Percentiles rank a stretch among this genome's conserved stretches.
These are phyloP conservation scores for Caenorhabditis japonica DNA, from an alignment of 2,888 invertebrate species.

Conservation along the genomic window DNA sequence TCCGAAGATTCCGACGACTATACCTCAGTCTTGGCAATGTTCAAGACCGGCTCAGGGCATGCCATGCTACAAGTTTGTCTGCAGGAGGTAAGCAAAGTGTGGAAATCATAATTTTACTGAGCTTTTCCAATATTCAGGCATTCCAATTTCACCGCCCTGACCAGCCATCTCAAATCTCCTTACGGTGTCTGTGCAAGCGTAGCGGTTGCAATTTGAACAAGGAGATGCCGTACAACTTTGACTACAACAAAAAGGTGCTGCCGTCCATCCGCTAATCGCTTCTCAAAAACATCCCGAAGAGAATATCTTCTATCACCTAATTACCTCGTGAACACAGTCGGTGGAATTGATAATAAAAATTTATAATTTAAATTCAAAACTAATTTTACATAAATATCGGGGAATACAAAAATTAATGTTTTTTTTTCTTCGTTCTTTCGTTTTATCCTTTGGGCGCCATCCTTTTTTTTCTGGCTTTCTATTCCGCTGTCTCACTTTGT, in stretches of 20 bases:
- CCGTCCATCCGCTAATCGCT: constrained; percentile 12
- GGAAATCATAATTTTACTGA: neutral
- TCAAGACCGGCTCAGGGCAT: constrained; percentile 41
- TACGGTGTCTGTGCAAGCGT: constrained; percentile 72
- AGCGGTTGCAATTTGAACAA: constrained; percentile 63
- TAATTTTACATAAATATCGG: no score
- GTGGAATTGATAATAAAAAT: no score
- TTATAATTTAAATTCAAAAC: no score
- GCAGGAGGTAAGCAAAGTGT: constrained; percentile 58
- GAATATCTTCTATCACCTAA: no score
- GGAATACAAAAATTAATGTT: no score
- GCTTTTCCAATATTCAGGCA: constrained; percentile 13
- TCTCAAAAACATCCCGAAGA: neutral
- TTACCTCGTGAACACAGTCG: no score
- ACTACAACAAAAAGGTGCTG: constrained; percentile 33
- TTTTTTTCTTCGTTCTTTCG: no score
- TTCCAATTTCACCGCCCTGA: constrained; percentile 48
- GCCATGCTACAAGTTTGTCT: constrained; percentile 67
- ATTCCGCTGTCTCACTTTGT: no score
- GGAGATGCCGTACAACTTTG: constrained; percentile 26
- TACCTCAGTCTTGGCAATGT: constrained; percentile 9
- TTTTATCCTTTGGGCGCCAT: no score
- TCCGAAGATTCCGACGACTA: constrained; percentile 26
- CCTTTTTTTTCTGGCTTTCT: no score
- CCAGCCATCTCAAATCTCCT: constrained; percentile 50